Base-by-base conservation (phyloP, 2,797 vertebrate species). In the Euphonia xanthogaster region DNA sequence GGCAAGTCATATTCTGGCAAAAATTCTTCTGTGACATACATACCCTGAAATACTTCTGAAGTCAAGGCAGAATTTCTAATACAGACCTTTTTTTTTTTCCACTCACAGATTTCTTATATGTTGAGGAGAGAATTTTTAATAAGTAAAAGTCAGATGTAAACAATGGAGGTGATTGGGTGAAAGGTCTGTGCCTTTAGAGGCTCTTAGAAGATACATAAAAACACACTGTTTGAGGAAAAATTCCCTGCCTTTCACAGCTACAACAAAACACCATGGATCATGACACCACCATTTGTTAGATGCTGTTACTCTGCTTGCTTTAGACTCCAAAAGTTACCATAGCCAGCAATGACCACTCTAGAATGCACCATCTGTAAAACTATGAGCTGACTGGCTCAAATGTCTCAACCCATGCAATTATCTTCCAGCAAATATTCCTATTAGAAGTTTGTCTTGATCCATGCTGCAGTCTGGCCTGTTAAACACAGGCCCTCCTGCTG, bases 261-360 rank as follows among this genome's bases (percentile, higher is more conserved):
- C 25, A 47, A 44, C 7, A 62, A 55, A 86, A 42, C 7, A 22
- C 13, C 17, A 51, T 7, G 0, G 1, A 72, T 27, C 0, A 3
- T 37, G 39, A 42, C 61, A 25, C 5, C 60, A n/a, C 16, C 14
- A 18, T 66, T 87, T 67, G 23, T 57, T 58, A 70, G 25, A 72
- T 6, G 11, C 8, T 54, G 30, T 61, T 91, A 73, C 8, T 10
- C 20, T 57, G 16, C 40, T n/a, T 90, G 42, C 21, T 83, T 83
- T 83, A 44, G 10, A 47, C 20, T 54, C 6, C 22, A 35, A n/a
- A 70, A 25, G 8, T 60, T 70, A 25, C n/a, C 18, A 20, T 21
- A 48, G 28, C 15, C 37, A 51, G 13, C 9, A 53, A 23, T 15
- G 27, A 75, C 21, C 17, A 40, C 22, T 57, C 20, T 24, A 58